These are phyloP conservation scores for Crenuchus spilurus DNA, from an alignment of 2,797 vertebrate species.

Conservation along the genomic window DNA sequence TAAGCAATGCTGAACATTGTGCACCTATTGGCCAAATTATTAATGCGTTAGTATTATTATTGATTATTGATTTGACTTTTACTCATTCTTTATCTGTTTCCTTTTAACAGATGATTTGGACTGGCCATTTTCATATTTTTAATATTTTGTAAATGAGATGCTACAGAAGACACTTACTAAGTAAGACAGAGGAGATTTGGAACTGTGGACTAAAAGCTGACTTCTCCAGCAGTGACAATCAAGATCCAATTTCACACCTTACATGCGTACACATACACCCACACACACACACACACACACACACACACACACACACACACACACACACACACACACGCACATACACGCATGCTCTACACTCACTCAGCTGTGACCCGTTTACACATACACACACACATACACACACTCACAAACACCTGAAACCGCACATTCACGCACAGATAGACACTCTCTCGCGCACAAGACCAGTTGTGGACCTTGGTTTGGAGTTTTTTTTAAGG, in stretches of 20 bases:
- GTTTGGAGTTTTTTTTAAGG: slow-evolving; percentile 42
- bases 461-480: slow-evolving; percentile 59
- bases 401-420: slow-evolving; percentile 46
- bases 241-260: slow-evolving; percentile 70
- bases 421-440: slow-evolving; percentile 49
- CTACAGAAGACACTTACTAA: slow-evolving; percentile 51
- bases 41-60: not conserved
- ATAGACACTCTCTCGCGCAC: slow-evolving; percentile 57
- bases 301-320: slow-evolving; percentile 62
- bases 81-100: slow-evolving; percentile 31
- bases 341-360: slow-evolving; percentile 51
- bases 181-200: slow-evolving; percentile 52
- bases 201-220: slow-evolving; percentile 57
- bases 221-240: slow-evolving; percentile 89
- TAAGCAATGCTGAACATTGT: too few relatives aligned
- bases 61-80: slow-evolving; percentile 14
- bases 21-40: not conserved
- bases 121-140: slow-evolving; percentile 59
- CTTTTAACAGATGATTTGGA: slow-evolving; percentile 56
- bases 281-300: slow-evolving; percentile 32
- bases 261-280: slow-evolving; percentile 36
- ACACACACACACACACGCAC: slow-evolving; percentile 55
- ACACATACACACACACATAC: slow-evolving; percentile 54
- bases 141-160: slow-evolving; percentile 57
- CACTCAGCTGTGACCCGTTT: slow-evolving; percentile 26